A percentile compares a stretch with the other conserved stretches of the same genome.
phyloP scores from a whole-genome alignment of 2,113 vertebrate species.

The Chitala chitala region DNA sequence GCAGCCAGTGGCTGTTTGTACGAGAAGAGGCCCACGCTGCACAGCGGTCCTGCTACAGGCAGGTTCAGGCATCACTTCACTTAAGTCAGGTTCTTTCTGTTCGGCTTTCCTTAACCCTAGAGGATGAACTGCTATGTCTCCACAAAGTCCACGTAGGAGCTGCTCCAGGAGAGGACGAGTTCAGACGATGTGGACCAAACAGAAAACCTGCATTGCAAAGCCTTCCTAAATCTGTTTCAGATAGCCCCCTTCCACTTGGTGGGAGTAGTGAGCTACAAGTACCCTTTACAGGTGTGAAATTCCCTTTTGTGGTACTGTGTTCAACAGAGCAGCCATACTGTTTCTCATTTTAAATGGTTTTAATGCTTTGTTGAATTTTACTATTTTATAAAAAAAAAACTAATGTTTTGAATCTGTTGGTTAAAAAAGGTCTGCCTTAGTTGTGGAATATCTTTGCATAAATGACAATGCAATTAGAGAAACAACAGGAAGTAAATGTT shows the following conservation, averaged over 20 bases:
- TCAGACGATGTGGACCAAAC: not conserved
- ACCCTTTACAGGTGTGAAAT: not conserved
- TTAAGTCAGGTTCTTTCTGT: not conserved
- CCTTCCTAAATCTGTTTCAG: not conserved
- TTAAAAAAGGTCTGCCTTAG: not conserved
- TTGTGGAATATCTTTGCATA: not conserved
- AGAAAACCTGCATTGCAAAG: not conserved
- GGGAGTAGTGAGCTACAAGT: not conserved
- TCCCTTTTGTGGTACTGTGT: too few species aligned
- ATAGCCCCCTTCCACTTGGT: not conserved
- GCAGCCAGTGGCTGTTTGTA: constrained; percentile 1
- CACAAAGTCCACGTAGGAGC: not conserved
- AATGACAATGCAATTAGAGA: not conserved
- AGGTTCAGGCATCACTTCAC: not conserved
- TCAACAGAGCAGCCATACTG: too few species aligned
- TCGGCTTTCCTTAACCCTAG: not conserved
- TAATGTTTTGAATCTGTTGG: too few species aligned
- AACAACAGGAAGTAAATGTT: not conserved
- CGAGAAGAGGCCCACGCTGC: not conserved
- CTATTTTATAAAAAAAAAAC: too few species aligned
- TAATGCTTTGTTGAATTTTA: not conserved
- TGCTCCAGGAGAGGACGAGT: too few species aligned
- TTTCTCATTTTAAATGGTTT: not conserved
- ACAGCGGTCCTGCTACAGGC: not conserved
- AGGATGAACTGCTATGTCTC: too few species aligned